Base-by-base conservation (phyloP, 2,113 vertebrate species). In the Trogon surrucura region DNA sequence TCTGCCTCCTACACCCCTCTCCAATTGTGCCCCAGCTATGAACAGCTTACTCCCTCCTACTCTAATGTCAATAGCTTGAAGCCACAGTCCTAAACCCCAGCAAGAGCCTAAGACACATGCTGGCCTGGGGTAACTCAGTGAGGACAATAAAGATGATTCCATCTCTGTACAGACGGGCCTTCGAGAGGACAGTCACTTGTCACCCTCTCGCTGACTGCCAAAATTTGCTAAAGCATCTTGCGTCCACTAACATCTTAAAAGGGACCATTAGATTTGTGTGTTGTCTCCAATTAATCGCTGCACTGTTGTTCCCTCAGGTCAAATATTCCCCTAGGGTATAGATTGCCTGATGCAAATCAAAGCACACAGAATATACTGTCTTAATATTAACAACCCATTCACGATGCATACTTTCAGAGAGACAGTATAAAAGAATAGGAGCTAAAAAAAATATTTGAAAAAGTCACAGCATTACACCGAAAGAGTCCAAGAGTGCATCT, bases 21-120 rank as follows among this genome's bases (percentile, higher is more conserved):
- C 66, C 80, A 85, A 2, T 73, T 41, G 26, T 48, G 73, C 64
- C 64, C 62, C 41, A 61, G 70, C 96, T 95, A 96, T 62, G 97
- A 97, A 96, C 60, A 89, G 80, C 96, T 95, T 90, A 96, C 83
- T 95, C 58, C 62, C 72, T 91, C 77, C 95, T 88, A 71, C 90
- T 91, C 94, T 88, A 95, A 96, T 93, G 96, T 96, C 93, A 94
- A 98, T 95, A 97, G 96, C 97, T 96, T 41, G 70, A 97, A 97
- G 97, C 97, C 29, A 78, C 85, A 91, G 53, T 13, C 64, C 87
- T 89, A 78, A 92, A 89, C 73, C 50, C 56, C 73, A 86, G 73
- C 53, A 77, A 96, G 88, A 95, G 96, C 97, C 73, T 61, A 70
- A 92, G 94, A 96, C 77, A 95, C 96, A 72, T 11, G 38, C 61